Conservation (phyloP, 2,113 vertebrate species). For the Oreamnos americanus region DNA sequence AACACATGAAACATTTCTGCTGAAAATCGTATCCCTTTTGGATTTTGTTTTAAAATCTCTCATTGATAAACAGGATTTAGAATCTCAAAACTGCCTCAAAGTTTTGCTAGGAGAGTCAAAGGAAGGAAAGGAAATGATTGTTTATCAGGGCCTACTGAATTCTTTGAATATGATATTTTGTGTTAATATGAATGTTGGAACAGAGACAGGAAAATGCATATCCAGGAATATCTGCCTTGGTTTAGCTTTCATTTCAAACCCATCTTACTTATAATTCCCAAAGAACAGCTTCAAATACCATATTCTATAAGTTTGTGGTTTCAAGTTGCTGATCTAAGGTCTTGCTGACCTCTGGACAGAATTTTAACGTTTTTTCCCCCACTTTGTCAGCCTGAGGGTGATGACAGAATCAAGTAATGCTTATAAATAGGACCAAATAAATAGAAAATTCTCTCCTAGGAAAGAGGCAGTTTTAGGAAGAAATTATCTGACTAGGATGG, state of each 20-base stretch:
- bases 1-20: slow-evolving; percentile 77
- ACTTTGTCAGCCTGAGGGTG: slow-evolving; percentile 57
- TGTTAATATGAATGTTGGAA: not conserved
- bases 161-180: not conserved
- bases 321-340: slow-evolving; percentile 77
- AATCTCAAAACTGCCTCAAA: slow-evolving; percentile 56
- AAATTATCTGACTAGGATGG: not conserved
- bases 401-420: slow-evolving; percentile 43
- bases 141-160: not conserved
- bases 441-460: not conserved
- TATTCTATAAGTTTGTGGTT: slow-evolving; percentile 69
- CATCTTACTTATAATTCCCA: slow-evolving; percentile 59
- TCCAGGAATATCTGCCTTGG: not conserved
- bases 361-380: slow-evolving; percentile 69
- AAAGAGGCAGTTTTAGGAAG: not conserved
- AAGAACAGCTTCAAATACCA: slow-evolving; percentile 71
- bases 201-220: not conserved
- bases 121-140: not conserved
- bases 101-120: not conserved
- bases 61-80: slow-evolving; percentile 67
- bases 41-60: slow-evolving; percentile 68
- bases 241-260: slow-evolving; percentile 61
- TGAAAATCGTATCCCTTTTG: slow-evolving; percentile 74
- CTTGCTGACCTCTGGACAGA: slow-evolving; percentile 77
- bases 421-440: slow-evolving; percentile 43